Base-by-base conservation (phyloP, 2,888 invertebrate genomes). In the Drosophila niveifrons region DNA sequence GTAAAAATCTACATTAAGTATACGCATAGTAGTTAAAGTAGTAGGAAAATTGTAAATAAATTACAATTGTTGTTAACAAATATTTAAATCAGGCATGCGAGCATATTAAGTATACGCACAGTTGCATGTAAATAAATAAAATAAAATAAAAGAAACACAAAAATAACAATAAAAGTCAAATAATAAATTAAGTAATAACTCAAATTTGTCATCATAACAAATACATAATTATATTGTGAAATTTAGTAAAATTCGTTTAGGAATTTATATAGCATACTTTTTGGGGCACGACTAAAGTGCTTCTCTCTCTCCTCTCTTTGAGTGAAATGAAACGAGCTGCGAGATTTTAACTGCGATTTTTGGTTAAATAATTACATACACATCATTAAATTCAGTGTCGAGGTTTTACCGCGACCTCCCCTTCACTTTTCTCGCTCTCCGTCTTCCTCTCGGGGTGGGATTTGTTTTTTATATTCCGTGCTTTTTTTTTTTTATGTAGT, bases 311-410 rank as follows among this genome's bases (percentile, higher is more conserved):
- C n/a, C n/a, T n/a, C n/a, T n/a, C n/a, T 7, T n/a, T 3, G 11
- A 11, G n/a, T n/a, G 36, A 11, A 6, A 36, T 36, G 15, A 48
- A 36, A 18, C 18, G 18, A 18, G n/a, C 34, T 51, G 51, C 3
- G 7, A 15, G 8, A 41, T 41, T 51, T 34, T 15, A 17, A 34
- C 28, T 31, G 10, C 44, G 53, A 62, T 36, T 62, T 62, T 53
- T 44, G 34, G 31, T 50, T 59, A 44, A 62, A 46, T 62, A 53
- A 62, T 62, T 62, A 53, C 28, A 46, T 52, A 41, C 55, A 39
- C 62, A 47, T 59, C 46, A 43, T 57, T 57, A 48, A 64, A 50
- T 57, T 64, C 48, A 64, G 48, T 50, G 63, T 57, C 57, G 48
- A 48, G 55, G 55, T 36, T 53, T 61, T 4, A 17, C 53, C 31